A percentile compares a stretch with the other conserved stretches of the same genome.
These are phyloP conservation scores for Styela plicata DNA, from an alignment of 23 tunicate genomes.

Conservation along the genomic window DNA sequence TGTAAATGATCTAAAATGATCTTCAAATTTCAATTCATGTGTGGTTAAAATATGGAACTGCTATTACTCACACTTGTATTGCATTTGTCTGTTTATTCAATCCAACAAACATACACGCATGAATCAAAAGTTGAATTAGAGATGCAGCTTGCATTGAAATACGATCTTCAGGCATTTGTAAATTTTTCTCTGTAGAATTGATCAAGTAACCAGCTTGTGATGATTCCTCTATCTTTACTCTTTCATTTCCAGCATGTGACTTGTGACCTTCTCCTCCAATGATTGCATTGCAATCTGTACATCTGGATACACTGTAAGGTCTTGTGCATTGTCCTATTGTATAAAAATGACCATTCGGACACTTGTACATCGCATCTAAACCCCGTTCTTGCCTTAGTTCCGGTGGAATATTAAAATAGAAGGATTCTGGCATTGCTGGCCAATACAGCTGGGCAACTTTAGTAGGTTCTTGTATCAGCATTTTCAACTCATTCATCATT, in stretches of 20 bases:
- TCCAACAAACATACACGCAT: constrained; percentile 37
- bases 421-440: constrained; percentile 70
- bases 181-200: neutral
- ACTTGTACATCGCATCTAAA: constrained; percentile 12
- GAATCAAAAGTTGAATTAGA: constrained; percentile 37
- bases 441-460: constrained; percentile 25
- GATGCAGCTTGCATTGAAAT: constrained; percentile 40
- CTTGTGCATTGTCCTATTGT: constrained; percentile 56
- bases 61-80: neutral
- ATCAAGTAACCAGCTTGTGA: constrained; percentile 62
- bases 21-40: neutral
- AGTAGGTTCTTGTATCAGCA: constrained; percentile 9
- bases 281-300: constrained; percentile 49
- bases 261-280: constrained; percentile 41
- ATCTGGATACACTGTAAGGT: constrained; percentile 10
- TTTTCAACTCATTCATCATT: constrained; percentile 1
- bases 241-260: constrained; percentile 38
- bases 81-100: neutral
- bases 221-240: constrained; percentile 33
- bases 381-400: neutral
- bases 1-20: neutral
- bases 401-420: constrained; percentile 30
- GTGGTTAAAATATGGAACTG: too few species aligned
- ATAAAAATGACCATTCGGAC: constrained; percentile 63
- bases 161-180: constrained; percentile 18